Conservation (phyloP, 2,113 vertebrate genomes). For the Rhabdomys dilectus region DNA sequence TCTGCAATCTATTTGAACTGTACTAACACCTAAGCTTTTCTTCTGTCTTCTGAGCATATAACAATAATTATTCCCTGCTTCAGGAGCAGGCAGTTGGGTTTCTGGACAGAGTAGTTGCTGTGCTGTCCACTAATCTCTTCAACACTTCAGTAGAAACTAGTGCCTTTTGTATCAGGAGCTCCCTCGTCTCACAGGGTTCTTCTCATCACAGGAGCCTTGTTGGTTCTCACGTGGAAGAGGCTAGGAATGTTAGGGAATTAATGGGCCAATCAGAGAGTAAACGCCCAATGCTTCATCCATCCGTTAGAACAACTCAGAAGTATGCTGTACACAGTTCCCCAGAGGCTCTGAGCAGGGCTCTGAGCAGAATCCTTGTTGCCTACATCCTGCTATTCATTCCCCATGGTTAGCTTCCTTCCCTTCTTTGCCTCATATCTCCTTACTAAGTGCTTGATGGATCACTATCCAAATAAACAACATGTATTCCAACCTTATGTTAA, state of each 20-base stretch:
- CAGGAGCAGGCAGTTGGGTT: neutral
- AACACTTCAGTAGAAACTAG: neutral
- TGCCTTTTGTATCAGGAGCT: neutral
- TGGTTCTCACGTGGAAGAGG: neutral
- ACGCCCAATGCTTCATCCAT: neutral
- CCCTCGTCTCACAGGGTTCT: neutral
- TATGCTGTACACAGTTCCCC: neutral
- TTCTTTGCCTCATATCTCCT: neutral
- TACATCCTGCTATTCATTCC: neutral
- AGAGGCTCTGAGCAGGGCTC: neutral
- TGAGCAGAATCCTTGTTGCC: neutral
- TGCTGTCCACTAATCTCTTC: neutral
- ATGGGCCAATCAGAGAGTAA: neutral
- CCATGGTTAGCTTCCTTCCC: neutral
- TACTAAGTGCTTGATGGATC: neutral
- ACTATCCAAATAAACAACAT: neutral
- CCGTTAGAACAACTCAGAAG: neutral
- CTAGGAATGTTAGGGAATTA: neutral
- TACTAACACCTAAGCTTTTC: neutral
- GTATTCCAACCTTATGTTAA: neutral
- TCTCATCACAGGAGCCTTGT: neutral
- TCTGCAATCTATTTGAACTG: neutral
- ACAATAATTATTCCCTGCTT: conserved; percentile 2
- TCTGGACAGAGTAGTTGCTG: neutral
- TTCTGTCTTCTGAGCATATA: conserved; percentile 1